Conservation (phyloP, 1,140 invertebrate species). For the Heterodera schachtii region DNA sequence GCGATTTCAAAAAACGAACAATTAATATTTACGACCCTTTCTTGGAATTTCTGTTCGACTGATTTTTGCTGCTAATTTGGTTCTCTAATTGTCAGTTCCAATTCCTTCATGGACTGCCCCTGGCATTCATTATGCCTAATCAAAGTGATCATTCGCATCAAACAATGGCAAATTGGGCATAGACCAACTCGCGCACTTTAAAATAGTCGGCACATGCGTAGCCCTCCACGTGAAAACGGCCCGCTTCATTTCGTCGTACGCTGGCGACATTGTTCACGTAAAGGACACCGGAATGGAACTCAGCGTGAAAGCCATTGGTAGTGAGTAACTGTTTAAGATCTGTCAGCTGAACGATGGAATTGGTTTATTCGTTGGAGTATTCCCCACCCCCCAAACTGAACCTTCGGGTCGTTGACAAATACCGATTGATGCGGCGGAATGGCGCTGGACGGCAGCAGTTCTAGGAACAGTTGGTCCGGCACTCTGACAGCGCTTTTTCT, state of each 20-base stretch:
- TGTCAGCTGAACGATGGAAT: constrained; percentile 71
- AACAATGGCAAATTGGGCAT: constrained; percentile 95
- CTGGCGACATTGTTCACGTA: constrained; percentile 91
- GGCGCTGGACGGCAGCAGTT: constrained; percentile 55
- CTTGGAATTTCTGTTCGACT: too few relatives aligned
- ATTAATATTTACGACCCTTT: neutral
- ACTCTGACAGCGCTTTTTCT: constrained; percentile 24
- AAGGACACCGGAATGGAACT: constrained; percentile 89
- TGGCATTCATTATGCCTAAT: neutral
- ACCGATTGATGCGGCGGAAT: constrained; percentile 80
- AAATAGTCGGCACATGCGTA: constrained; percentile 92
- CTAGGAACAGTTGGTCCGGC: constrained; percentile 51
- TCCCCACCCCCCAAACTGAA: neutral
- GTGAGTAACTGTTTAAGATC: constrained; percentile 95
- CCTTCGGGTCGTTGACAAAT: constrained; percentile 89
- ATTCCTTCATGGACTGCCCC: neutral
- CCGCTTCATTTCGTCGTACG: constrained; percentile 84
- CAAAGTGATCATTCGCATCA: constrained; percentile 68
- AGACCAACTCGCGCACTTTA: constrained; percentile 85
- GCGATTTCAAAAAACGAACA: neutral
- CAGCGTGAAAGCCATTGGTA: constrained; percentile 82
- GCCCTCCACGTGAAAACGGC: constrained; percentile 88
- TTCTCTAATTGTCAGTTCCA: neutral
- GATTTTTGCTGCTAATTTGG: too few relatives aligned
- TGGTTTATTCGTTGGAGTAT: too few relatives aligned